phyloP scores from a whole-genome alignment of 2,113 vertebrate species.

The Cryptomyrus ogoouensis region DNA sequence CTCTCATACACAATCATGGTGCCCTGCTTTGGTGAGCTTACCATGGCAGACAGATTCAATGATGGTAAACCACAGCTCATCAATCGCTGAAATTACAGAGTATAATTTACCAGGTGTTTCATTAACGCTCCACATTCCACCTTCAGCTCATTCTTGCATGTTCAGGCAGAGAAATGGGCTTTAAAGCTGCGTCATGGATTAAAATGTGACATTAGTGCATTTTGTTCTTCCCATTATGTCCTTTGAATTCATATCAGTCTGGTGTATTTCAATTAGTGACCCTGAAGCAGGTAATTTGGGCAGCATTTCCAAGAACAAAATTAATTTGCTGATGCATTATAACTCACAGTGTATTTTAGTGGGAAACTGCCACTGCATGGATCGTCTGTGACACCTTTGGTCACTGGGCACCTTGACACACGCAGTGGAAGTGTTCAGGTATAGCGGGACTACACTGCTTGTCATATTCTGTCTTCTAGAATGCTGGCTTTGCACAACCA shows the following conservation, averaged over 20 bases:
- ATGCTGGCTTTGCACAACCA: background rate
- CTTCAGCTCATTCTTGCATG: background rate
- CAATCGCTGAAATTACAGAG: background rate
- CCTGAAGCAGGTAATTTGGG: background rate
- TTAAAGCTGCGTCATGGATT: background rate
- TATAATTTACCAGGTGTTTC: background rate
- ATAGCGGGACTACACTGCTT: background rate
- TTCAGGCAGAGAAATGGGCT: background rate
- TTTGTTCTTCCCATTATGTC: background rate
- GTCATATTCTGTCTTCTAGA: background rate
- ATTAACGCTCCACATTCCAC: background rate
- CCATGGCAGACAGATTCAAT: background rate
- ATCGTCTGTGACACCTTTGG: background rate
- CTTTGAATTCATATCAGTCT: background rate
- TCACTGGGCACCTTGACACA: background rate
- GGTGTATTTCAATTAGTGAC: background rate
- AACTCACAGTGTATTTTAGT: background rate
- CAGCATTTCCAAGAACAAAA: background rate
- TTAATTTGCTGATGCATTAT: background rate
- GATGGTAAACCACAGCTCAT: background rate
- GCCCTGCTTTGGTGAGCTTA: background rate
- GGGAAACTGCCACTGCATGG: background rate
- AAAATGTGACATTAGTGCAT: background rate
- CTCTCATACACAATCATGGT: background rate
- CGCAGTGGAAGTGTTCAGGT: background rate